Conservation (phyloP, 2,113 vertebrate species). For the Oriolus oriolus region DNA sequence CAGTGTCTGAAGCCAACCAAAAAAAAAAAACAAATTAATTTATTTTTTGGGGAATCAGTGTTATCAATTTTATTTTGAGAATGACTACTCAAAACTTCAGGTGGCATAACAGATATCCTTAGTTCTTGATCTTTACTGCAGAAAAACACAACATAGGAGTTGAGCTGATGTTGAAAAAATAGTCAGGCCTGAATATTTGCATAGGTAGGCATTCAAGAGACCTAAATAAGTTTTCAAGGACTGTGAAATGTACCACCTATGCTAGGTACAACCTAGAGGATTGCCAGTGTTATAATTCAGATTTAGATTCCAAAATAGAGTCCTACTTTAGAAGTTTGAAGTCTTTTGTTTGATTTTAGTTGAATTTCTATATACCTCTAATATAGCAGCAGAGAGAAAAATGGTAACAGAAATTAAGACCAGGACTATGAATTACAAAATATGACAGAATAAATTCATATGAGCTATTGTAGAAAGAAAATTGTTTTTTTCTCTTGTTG, state of each 20-base stretch:
- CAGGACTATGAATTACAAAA: background rate
- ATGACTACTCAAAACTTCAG: background rate
- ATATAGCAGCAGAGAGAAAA: background rate
- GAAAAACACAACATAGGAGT: background rate
- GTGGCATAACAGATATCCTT: background rate
- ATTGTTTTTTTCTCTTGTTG: background rate
- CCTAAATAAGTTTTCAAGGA: background rate
- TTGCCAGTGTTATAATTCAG: background rate
- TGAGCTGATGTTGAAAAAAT: background rate
- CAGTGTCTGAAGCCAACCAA: background rate
- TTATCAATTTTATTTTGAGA: background rate
- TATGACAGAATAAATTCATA: background rate
- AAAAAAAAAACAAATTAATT: background rate
- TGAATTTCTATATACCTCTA: background rate
- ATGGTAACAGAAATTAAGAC: background rate
- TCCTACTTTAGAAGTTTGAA: background rate
- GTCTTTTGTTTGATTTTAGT: background rate
- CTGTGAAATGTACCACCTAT: background rate
- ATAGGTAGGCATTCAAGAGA: background rate
- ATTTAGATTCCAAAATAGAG: background rate
- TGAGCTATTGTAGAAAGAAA: background rate
- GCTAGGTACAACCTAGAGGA: background rate
- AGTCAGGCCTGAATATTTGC: background rate
- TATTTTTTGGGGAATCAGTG: background rate
- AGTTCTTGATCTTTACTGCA: background rate